phyloP scores from a whole-genome alignment of 2,888 invertebrate genomes.

The Caenorhabditis angaria region DNA sequence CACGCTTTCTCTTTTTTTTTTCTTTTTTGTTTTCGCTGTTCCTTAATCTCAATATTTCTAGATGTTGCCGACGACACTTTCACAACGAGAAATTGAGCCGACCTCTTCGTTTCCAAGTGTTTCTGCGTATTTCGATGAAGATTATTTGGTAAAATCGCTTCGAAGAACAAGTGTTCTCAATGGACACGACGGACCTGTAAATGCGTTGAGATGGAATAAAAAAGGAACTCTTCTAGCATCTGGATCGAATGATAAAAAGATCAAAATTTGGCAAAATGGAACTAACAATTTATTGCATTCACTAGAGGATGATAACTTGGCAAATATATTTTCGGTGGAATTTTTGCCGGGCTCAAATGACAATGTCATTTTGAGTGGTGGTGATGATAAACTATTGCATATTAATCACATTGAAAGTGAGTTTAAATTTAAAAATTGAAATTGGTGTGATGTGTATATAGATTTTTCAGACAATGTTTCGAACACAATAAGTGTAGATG shows the following conservation, averaged over 20 bases:
- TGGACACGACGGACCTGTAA: constrained; percentile 95
- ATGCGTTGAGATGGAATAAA: constrained; percentile 93
- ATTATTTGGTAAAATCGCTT: constrained; percentile 22
- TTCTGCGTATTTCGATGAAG: constrained; percentile 12
- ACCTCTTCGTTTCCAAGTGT: not conserved
- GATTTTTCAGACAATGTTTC: too few relatives aligned
- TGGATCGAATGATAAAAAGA: constrained; percentile 92
- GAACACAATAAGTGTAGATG: constrained; percentile 74
- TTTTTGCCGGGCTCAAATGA: constrained; percentile 45
- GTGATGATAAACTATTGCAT: constrained; percentile 79
- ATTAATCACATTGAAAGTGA: constrained; percentile 77
- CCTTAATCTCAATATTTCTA: not conserved
- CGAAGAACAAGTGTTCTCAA: constrained; percentile 43
- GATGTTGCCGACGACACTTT: not conserved
- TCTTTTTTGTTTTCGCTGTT: too few relatives aligned
- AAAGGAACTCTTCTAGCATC: constrained; percentile 88
- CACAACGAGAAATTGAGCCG: not conserved
- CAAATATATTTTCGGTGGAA: constrained; percentile 97
- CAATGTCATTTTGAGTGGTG: constrained; percentile 77
- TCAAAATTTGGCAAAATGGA: constrained; percentile 85
- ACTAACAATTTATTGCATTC: constrained; percentile 69
- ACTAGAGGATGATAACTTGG: constrained; percentile 87
- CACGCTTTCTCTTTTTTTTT: too few relatives aligned
- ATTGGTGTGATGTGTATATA: too few relatives aligned
- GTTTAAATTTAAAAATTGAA: not conserved